Percentiles rank a stretch among this genome's conserved stretches.
Evolutionary conservation across 2,113 vertebrate species (phyloP).

Genomic region (Balaeniceps rex): DNA sequence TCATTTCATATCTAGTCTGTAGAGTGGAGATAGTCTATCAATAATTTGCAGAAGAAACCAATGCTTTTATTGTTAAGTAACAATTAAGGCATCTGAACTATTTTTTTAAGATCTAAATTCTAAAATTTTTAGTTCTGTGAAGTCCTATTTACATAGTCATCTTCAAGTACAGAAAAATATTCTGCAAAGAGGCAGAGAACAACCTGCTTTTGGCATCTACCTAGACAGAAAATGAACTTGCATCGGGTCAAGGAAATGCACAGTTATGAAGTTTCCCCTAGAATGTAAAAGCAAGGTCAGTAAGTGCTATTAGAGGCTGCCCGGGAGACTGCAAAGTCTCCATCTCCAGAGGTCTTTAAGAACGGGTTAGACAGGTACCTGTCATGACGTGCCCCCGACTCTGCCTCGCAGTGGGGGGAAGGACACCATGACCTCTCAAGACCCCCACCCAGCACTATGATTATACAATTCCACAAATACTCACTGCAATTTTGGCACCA

Average conservation of each 20-base stretch:
- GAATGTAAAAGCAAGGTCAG: not conserved
- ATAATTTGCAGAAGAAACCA: not conserved
- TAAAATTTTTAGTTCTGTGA: not conserved
- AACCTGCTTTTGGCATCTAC: not conserved
- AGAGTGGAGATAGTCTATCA: not conserved
- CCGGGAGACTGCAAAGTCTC: not conserved
- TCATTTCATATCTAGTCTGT: not conserved
- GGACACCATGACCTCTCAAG: not conserved
- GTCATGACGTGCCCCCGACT: not conserved
- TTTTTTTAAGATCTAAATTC: not conserved
- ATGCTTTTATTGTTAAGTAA: not conserved
- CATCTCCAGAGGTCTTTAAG: rapidly evolving
- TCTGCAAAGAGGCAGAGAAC: not conserved
- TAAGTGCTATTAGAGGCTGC: not conserved
- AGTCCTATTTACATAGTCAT: not conserved
- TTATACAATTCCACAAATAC: not conserved
- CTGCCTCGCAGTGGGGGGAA: not conserved
- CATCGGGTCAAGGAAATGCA: not conserved
- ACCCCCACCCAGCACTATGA: not conserved
- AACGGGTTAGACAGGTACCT: not conserved
- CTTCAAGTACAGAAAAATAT: not conserved
- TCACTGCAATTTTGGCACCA: not conserved
- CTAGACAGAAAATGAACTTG: not conserved
- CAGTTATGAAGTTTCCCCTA: not conserved
- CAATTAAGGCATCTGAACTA: not conserved